Percentiles rank a stretch among this genome's conserved stretches.
Conservation (phyloP, 2,797 vertebrate genomes). For the Parotocinclus haroldoi region DNA sequence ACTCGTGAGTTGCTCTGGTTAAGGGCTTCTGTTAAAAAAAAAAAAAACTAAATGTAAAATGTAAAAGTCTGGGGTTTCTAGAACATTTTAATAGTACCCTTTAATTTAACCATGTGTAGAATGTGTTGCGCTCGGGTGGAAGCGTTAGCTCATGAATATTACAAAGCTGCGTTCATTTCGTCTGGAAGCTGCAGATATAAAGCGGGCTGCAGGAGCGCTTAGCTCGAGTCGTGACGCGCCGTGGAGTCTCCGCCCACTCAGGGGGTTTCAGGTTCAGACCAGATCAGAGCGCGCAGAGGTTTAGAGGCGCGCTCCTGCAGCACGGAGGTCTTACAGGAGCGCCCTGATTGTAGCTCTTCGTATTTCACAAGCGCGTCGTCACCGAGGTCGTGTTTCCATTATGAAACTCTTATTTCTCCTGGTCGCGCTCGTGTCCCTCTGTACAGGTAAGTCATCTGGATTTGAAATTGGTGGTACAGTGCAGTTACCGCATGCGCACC, state of each 20-base stretch:
- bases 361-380: not conserved
- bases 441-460: constrained; percentile 59
- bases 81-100: too few species aligned
- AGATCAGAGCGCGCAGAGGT: constrained; percentile 21
- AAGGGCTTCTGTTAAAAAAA: too few species aligned
- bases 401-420: constrained; percentile 64
- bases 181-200: constrained; percentile 10
- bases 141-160: constrained; percentile 31
- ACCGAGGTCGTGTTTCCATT: constrained; percentile 11
- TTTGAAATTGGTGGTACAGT: constrained; percentile 6
- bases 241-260: constrained; percentile 29
- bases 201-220: constrained; percentile 13
- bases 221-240: constrained; percentile 31
- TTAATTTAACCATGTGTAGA: too few species aligned
- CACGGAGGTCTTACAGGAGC: constrained; percentile 14
- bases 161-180: not conserved
- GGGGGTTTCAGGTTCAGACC: constrained; percentile 7
- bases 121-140: too few species aligned
- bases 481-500: constrained; percentile 55
- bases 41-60: too few species aligned
- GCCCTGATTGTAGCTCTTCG: not conserved
- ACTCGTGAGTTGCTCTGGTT: too few species aligned
- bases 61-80: too few species aligned
- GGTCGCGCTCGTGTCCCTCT: constrained; percentile 47
- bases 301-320: constrained; percentile 28